A percentile compares a stretch with the other conserved stretches of the same genome.
Evolutionary conservation across 2,797 vertebrate genomes (phyloP).

Genomic region (Oceanodroma leucorhoa): DNA sequence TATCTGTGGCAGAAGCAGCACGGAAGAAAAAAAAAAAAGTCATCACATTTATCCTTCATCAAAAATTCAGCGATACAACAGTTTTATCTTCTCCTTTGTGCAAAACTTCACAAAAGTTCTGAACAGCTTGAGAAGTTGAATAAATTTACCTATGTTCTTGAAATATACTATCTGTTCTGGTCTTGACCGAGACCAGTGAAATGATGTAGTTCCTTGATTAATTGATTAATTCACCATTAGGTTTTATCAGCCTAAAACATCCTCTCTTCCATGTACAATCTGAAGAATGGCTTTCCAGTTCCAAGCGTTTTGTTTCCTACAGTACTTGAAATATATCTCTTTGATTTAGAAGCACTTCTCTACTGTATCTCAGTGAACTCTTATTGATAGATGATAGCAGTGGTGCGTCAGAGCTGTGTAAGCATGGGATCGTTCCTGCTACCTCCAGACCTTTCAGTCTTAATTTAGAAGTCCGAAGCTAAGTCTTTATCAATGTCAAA

Average conservation of each 20-base stretch:
- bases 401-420: not conserved
- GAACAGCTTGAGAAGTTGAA: not conserved
- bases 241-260: not conserved
- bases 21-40: not conserved
- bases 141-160: not conserved
- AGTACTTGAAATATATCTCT: not conserved
- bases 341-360: slow-evolving; percentile 19
- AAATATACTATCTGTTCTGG: not conserved
- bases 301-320: slow-evolving; percentile 3
- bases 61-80: not conserved
- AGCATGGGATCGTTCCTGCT: not conserved
- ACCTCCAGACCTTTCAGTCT: not conserved
- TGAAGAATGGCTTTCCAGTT: slow-evolving; percentile 13
- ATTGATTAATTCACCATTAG: not conserved
- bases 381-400: not conserved
- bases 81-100: not conserved
- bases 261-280: not conserved
- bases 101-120: not conserved
- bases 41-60: not conserved
- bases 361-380: slow-evolving; percentile 26
- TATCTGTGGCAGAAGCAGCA: not conserved
- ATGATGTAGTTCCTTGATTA: not conserved
- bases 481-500: slow-evolving; percentile 38
- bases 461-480: slow-evolving; percentile 43
- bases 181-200: not conserved